phyloP scores from a whole-genome alignment of 2,113 vertebrate genomes.

The Turnix velox region DNA sequence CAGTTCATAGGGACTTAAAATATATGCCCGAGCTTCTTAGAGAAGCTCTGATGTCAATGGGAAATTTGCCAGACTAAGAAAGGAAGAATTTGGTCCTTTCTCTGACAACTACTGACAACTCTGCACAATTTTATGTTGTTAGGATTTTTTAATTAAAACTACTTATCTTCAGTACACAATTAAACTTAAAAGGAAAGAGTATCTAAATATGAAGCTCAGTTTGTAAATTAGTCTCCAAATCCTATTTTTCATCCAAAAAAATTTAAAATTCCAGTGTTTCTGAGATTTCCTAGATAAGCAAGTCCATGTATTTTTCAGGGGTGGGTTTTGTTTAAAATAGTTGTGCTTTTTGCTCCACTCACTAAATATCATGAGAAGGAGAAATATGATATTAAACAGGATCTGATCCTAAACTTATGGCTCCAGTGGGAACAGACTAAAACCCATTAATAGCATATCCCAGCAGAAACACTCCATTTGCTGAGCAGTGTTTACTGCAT shows the following conservation, averaged over 20 bases:
- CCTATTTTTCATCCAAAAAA: too few species aligned
- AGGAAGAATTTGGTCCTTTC: background rate
- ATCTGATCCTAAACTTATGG: constrained; percentile 50
- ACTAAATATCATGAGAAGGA: constrained; percentile 38
- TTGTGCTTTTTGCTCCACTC: background rate
- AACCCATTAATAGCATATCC: constrained; percentile 5
- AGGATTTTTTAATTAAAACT: constrained; percentile 21
- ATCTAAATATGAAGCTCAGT: background rate
- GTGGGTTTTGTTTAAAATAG: background rate
- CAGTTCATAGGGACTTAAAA: background rate
- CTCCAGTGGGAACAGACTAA: constrained; percentile 17
- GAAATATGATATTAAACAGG: constrained; percentile 47
- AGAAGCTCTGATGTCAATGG: background rate
- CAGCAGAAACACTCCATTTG: constrained; percentile 40
- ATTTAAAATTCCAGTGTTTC: background rate
- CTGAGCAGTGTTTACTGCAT: constrained; percentile 26
- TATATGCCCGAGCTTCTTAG: background rate
- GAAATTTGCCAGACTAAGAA: background rate
- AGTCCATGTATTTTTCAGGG: background rate
- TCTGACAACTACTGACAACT: background rate
- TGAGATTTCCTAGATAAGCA: background rate
- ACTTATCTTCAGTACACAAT: background rate
- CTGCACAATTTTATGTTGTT: background rate
- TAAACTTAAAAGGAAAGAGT: background rate
- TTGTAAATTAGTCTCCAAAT: background rate